Base-by-base conservation (phyloP, 2,797 vertebrate species). In the Aulostomus chinensis region DNA sequence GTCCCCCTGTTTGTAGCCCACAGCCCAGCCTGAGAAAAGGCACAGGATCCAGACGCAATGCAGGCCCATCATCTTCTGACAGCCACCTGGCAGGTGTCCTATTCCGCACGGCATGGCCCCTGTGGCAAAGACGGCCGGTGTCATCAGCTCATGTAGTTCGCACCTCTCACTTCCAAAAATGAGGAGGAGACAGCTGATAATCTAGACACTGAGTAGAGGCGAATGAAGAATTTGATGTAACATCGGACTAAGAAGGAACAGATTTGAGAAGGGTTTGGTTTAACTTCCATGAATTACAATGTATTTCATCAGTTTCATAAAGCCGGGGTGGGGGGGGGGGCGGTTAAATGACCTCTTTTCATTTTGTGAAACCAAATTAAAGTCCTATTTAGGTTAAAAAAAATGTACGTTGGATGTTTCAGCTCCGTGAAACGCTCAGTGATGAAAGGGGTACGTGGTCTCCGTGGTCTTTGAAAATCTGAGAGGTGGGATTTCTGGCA, bases 1-100 rank as follows among this genome's bases (percentile, higher is more conserved):
- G 48, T 95, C 92, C 6, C 93, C 93, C 9, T 65, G 62, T 60
- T 94, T 92, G 76, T 93, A 96, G 69, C 81, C 89, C 30, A 73
- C 72, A 14, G 88, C 78, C 45, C 83, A 89, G 60, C 86, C 73
- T 4, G 86, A 78, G 53, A 89, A 51, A 25, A 90, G 61, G 47
- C 79, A 68, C 58, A 87, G 65, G 56, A 81, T 50, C 73, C 88
- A 63, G 65, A 86, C 28, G 68, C 69, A 62, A 67, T 48, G 70
- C 59, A 76, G 75, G 14, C 37, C 56, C 85, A 86, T 79, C 46
- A 36, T 80, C 64, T 63, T 68, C 71, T 58, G 71, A 57, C 55
- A 64, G 76, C 74, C 59, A 31, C 68, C 57, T 26, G 53, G 51
- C 56, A 30, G 73, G 66, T 48, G 47, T 67, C 68, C 66, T 52